These are phyloP conservation scores for Cephus spinipes DNA, from an alignment of 2,888 invertebrate genomes.

Conservation along the genomic window DNA sequence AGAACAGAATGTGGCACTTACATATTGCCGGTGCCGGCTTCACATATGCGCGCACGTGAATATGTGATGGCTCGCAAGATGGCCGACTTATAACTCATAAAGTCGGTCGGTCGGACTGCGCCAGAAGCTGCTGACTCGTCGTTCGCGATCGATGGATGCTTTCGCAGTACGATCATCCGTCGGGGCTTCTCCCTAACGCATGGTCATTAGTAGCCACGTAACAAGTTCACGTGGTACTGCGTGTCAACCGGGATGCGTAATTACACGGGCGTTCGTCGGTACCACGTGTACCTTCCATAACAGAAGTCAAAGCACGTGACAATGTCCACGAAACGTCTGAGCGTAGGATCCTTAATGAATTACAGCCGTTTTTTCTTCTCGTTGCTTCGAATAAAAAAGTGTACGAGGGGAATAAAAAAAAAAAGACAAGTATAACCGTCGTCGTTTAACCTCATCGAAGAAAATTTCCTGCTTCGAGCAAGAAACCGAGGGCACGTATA, in stretches of 20 bases:
- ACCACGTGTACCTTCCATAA: background rate
- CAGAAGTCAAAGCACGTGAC: background rate
- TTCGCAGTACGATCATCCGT: slow-evolving; percentile 27
- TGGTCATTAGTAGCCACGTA: background rate
- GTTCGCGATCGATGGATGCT: slow-evolving; percentile 55
- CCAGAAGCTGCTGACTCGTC: slow-evolving; percentile 36
- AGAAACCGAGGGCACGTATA: background rate
- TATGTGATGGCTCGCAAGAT: slow-evolving; percentile 63
- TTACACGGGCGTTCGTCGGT: background rate
- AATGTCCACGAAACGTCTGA: background rate
- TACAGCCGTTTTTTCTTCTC: background rate
- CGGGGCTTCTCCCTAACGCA: background rate
- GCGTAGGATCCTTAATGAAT: background rate
- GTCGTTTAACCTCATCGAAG: background rate
- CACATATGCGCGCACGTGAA: slow-evolving; percentile 59
- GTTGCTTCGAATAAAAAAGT: background rate
- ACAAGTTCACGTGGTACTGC: background rate
- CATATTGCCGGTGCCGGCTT: slow-evolving; percentile 55
- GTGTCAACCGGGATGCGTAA: background rate
- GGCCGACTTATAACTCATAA: slow-evolving; percentile 66
- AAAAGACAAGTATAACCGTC: background rate
- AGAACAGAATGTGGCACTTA: slow-evolving; percentile 59
- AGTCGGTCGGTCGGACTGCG: slow-evolving; percentile 50
- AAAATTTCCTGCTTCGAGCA: background rate
- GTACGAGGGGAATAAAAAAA: too few relatives aligned